phyloP scores from a whole-genome alignment of 1,140 invertebrate genomes.

The Trigoniulus corallinus region DNA sequence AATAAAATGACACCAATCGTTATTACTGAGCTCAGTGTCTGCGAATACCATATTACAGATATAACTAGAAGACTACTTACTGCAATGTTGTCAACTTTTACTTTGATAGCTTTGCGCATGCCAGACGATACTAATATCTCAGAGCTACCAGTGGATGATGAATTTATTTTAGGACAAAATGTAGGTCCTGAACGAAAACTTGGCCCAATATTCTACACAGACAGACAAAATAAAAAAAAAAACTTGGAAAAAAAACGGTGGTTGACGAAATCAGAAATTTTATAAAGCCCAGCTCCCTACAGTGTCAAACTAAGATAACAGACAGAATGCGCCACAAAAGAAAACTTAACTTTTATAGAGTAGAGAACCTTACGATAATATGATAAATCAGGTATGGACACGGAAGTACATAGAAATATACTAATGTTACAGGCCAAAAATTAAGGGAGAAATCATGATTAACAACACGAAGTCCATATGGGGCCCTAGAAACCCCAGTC shows the following conservation, averaged over 20 bases:
- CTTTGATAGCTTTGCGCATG: constrained; percentile 69
- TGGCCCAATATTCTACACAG: constrained; percentile 58
- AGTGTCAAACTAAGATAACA: too few relatives aligned
- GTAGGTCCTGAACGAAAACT: constrained; percentile 80
- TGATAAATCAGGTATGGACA: too few relatives aligned
- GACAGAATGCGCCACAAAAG: too few relatives aligned
- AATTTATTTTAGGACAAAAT: constrained; percentile 86
- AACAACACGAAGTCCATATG: too few relatives aligned
- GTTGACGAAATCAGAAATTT: neutral
- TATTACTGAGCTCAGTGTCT: neutral
- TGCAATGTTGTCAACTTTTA: constrained; percentile 85
- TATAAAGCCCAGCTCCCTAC: too few relatives aligned
- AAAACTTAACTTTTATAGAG: too few relatives aligned
- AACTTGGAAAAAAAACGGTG: neutral
- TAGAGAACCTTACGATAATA: too few relatives aligned
- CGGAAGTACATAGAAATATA: too few relatives aligned
- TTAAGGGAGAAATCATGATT: too few relatives aligned
- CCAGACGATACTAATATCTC: constrained; percentile 84
- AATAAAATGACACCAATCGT: neutral
- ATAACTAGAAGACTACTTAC: constrained; percentile 32
- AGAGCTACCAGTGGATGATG: constrained; percentile 53
- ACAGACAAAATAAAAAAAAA: constrained; percentile 8
- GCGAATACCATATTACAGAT: too few relatives aligned
- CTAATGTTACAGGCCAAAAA: too few relatives aligned
- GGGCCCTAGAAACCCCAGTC: too few relatives aligned